Conservation (phyloP, 2,888 invertebrate species). For the Polylopha cassiicola region DNA sequence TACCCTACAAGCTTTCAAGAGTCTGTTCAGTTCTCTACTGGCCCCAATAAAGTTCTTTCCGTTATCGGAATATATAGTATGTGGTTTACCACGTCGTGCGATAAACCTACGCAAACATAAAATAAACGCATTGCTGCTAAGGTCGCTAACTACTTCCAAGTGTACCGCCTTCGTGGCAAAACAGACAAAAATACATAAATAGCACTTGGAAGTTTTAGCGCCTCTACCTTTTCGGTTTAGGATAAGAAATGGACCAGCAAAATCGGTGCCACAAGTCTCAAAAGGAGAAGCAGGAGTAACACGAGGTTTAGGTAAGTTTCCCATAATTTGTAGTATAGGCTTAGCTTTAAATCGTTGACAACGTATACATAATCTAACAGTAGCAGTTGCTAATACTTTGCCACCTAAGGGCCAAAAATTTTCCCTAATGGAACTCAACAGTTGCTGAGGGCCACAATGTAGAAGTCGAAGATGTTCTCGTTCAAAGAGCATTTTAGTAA, state of each 20-base stretch:
- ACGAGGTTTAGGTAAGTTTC: neutral
- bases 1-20: too few species aligned
- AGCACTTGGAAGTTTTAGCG: neutral
- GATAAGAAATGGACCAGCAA: neutral
- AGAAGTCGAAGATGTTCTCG: conserved; percentile 7
- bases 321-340: too few species aligned
- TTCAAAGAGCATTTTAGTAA: conserved; percentile 3
- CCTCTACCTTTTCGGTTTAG: neutral
- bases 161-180: too few species aligned
- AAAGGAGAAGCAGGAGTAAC: neutral
- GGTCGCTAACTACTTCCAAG: conserved; percentile 5
- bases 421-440: neutral
- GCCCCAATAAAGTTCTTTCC: neutral
- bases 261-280: neutral
- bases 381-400: too few species aligned
- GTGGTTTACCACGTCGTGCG: neutral
- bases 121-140: conserved; percentile 2
- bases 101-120: conserved; percentile 1
- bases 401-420: too few species aligned
- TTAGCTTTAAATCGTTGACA: too few species aligned
- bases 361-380: too few species aligned
- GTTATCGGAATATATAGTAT: conserved; percentile 3
- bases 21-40: neutral
- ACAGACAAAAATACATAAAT: neutral
- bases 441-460: conserved; percentile 9